Percentiles rank a stretch among this genome's conserved stretches.
phyloP scores from a whole-genome alignment of 2,797 vertebrate species.

The Hafferia zeledoni region DNA sequence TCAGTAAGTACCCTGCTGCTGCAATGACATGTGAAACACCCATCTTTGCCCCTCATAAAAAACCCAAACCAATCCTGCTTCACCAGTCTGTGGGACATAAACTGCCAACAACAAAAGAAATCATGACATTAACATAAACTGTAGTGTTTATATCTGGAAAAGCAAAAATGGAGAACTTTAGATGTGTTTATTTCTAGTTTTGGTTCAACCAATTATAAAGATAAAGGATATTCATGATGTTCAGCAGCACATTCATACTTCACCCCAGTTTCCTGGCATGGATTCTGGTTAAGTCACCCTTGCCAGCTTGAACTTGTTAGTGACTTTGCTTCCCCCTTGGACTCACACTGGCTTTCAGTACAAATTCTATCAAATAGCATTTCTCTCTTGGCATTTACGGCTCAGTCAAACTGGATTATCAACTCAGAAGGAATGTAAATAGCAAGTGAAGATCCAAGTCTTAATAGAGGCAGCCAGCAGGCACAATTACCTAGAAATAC shows the following conservation, averaged over 20 bases:
- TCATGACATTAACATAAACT: background rate
- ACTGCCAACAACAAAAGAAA: background rate
- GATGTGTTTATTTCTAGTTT: background rate
- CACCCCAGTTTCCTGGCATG: slow-evolving; percentile 17
- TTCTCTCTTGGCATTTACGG: slow-evolving; percentile 26
- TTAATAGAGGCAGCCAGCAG: slow-evolving; percentile 27
- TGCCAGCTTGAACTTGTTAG: slow-evolving; percentile 49
- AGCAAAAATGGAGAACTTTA: background rate
- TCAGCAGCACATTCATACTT: slow-evolving; percentile 12
- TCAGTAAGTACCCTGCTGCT: background rate
- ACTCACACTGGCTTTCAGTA: slow-evolving; percentile 7
- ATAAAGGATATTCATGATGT: background rate
- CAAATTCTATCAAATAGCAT: slow-evolving; percentile 48
- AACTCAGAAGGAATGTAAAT: slow-evolving; percentile 45
- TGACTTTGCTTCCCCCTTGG: slow-evolving; percentile 17
- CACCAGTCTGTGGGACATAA: background rate
- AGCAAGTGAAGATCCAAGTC: slow-evolving; percentile 31
- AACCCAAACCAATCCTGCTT: background rate
- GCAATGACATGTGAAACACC: background rate
- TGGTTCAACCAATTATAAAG: background rate
- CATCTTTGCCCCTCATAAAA: background rate
- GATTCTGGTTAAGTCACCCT: slow-evolving; percentile 1
- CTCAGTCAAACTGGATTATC: slow-evolving; percentile 52
- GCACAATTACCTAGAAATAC: slow-evolving; percentile 45
- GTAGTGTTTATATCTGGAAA: background rate